Evolutionary conservation across 2,888 invertebrate genomes (phyloP), one percentile per base, ranked within the genome.

Genomic region (Synanthedon tipuliformis): DNA sequence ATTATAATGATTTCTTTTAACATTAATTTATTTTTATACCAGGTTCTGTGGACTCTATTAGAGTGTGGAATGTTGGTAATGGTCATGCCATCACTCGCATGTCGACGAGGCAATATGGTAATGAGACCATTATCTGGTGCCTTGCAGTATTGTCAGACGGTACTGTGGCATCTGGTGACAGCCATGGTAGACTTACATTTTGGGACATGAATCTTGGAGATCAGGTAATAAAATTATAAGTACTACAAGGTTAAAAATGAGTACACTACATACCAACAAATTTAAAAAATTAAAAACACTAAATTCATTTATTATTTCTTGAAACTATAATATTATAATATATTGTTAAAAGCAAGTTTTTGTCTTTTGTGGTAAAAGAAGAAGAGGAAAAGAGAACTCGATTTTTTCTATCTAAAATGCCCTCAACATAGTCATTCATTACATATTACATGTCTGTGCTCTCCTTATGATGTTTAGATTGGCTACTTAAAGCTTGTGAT

Each of bases 201-300:
- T 98, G 97, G 97, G 95, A 97, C 85, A 93, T 94, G 11, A 89
- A 88, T 55, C 79, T 91, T 53, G 97, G 95, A 10, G 91, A 94
- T 8, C 90, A 94, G 67, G 87, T 86, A 71, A 62, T 12, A 13
- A 18, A 41, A 48, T 18, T 13, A 12, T 15, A 48, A 12, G n/a
- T 48, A 10, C n/a, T 34, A 34, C 34, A 10, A 34, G 34, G 34
- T 34, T 10, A 27, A 27, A 23, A 18, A 18, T 18, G 18, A 18
- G 18, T 18, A 18, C 16, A 16, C 16, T 16, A 16, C 18, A 18
- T 18, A 18, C 18, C 41, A 16, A 16, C 10, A 16, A 16, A 40
- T 23, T 48, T 34, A 52, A 13, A 1, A 15, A 34, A 27, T 15
- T 16, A 2, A 51, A 13, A 15, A 51, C 27, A 40, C 51, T 34